phyloP scores from a whole-genome alignment of 2,797 vertebrate species.

The Dryobates pubescens region DNA sequence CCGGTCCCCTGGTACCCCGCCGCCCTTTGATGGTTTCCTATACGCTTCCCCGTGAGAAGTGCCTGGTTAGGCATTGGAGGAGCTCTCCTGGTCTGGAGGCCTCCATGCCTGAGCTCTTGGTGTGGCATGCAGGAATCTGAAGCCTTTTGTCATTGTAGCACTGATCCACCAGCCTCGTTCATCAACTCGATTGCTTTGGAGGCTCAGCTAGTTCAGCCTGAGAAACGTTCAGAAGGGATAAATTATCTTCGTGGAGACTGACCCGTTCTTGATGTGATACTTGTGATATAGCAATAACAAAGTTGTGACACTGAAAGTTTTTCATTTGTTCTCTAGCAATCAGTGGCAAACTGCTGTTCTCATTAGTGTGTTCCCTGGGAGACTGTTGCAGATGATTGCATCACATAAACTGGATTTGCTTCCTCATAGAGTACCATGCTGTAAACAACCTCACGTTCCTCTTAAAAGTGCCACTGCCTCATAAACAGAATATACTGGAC shows the following conservation, averaged over 20 bases:
- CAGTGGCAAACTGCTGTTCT: rapidly evolving
- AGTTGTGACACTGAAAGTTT: rapidly evolving
- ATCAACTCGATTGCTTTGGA: rapidly evolving
- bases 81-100: not conserved
- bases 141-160: not conserved
- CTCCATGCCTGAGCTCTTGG: rapidly evolving
- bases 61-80: not conserved
- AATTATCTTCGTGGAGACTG: rapidly evolving
- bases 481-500: not conserved
- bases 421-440: not conserved
- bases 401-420: not conserved
- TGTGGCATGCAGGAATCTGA: not conserved
- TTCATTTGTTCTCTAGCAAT: not conserved
- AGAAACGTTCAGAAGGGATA: not conserved
- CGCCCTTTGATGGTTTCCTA: no score
- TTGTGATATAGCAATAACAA: rapidly evolving
- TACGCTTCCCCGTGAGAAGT: rapidly evolving
- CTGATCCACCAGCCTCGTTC: not conserved
- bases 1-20: rapidly evolving
- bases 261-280: rapidly evolving
- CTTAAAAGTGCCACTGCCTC: not conserved
- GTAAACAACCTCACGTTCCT: rapidly evolving
- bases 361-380: rapidly evolving
- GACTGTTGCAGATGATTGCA: not conserved
- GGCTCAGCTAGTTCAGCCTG: not conserved